Conservation (phyloP, 2,113 vertebrate species). For the Caranx ignobilis region DNA sequence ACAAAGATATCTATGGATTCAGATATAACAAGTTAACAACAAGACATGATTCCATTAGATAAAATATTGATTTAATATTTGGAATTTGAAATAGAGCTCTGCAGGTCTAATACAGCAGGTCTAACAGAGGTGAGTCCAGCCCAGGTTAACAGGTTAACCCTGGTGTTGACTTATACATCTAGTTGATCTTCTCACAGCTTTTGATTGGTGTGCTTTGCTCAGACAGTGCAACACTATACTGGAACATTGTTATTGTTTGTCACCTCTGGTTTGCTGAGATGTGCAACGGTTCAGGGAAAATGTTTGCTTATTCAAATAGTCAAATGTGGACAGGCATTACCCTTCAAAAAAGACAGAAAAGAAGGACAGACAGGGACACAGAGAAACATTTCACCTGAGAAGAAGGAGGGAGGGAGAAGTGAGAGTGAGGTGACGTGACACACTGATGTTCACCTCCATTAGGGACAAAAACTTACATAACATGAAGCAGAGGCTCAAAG, state of each 20-base stretch:
- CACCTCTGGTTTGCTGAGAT: background rate
- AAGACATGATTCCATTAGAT: too few relatives aligned
- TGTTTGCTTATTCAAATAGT: background rate
- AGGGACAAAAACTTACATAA: background rate
- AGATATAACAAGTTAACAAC: too few relatives aligned
- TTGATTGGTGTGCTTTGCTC: background rate
- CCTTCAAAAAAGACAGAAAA: background rate
- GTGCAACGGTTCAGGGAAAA: background rate
- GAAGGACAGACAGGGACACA: background rate
- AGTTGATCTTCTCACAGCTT: background rate
- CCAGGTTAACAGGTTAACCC: background rate
- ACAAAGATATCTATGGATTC: background rate
- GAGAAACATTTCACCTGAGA: background rate
- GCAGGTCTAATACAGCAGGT: background rate
- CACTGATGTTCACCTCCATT: background rate
- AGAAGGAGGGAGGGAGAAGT: background rate
- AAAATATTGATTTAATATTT: background rate
- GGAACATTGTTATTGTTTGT: background rate
- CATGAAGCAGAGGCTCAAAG: constrained; percentile 3
- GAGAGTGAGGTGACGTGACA: background rate
- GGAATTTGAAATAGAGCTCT: background rate
- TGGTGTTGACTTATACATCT: background rate
- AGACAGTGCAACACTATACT: background rate
- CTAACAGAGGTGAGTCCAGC: background rate
- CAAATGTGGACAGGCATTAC: background rate